A percentile compares a stretch with the other conserved stretches of the same genome.
These are phyloP conservation scores for Subacronicta megacephala DNA, from an alignment of 2,888 invertebrate species.

Conservation along the genomic window DNA sequence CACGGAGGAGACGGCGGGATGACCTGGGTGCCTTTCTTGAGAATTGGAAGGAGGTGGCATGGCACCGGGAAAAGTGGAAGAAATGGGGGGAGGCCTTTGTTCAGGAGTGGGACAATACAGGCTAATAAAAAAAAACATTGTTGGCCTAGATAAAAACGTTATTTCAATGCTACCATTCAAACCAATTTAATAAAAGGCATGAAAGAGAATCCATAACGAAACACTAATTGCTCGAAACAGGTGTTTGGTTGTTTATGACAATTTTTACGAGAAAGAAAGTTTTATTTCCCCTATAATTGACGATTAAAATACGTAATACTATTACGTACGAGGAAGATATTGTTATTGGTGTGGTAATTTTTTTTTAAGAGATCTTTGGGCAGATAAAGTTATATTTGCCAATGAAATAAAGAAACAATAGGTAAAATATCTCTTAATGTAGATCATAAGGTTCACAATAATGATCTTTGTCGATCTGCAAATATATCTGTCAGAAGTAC, in stretches of 20 bases:
- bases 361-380: constrained; percentile 22
- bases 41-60: too few relatives aligned
- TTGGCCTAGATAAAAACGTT: too few relatives aligned
- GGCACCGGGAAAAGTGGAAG: too few relatives aligned
- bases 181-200: too few relatives aligned
- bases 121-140: too few relatives aligned
- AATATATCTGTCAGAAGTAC: too few relatives aligned
- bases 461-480: neutral
- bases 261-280: constrained; percentile 48
- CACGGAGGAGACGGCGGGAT: too few relatives aligned
- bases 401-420: neutral
- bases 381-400: constrained; percentile 18
- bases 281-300: constrained; percentile 41
- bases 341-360: constrained; percentile 23
- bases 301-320: constrained; percentile 37
- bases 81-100: too few relatives aligned
- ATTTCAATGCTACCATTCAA: too few relatives aligned
- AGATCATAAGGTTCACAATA: constrained; percentile 4
- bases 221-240: constrained; percentile 5
- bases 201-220: constrained; percentile 1
- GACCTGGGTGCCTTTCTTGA: too few relatives aligned
- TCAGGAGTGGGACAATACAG: too few relatives aligned
- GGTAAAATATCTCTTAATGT: neutral
- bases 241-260: constrained; percentile 21
- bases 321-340: constrained; percentile 28